Evolutionary conservation across 2,113 vertebrate species (phyloP).

Genomic region (Leucosticte australis): DNA sequence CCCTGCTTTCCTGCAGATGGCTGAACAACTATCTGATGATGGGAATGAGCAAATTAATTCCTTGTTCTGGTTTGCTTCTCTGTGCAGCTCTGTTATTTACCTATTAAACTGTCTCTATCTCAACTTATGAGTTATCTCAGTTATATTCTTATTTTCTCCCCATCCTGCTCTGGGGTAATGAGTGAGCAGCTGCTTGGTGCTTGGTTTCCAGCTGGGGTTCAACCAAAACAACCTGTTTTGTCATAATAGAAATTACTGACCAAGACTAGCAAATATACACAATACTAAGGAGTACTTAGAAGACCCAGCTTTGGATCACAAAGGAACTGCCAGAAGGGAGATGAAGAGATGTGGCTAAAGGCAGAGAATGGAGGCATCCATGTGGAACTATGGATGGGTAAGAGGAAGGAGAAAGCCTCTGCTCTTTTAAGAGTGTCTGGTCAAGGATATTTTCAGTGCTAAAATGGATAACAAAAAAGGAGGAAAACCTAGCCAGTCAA

Average conservation of each 20-base stretch:
- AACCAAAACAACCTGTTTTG: background rate
- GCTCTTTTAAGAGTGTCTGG: background rate
- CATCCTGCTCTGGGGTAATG: background rate
- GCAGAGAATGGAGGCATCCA: too few species aligned
- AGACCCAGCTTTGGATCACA: background rate
- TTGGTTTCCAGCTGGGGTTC: background rate
- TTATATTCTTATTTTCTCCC: background rate
- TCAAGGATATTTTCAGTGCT: background rate
- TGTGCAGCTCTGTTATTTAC: background rate
- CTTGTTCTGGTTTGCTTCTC: background rate
- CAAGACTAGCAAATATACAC: background rate
- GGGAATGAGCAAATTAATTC: background rate
- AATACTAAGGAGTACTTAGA: background rate
- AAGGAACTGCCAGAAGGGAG: background rate
- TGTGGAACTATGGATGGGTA: background rate
- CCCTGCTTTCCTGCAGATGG: background rate
- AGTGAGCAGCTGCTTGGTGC: background rate
- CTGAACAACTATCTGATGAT: background rate
- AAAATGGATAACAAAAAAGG: background rate
- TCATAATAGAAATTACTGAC: background rate
- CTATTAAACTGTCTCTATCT: background rate
- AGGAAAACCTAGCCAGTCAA: background rate
- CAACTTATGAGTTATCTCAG: background rate
- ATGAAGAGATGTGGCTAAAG: background rate
- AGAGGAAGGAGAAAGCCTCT: background rate